Evolutionary conservation across 2,797 vertebrate species (phyloP), one percentile per base, ranked within the genome.

Genomic region (Falco biarmicus): DNA sequence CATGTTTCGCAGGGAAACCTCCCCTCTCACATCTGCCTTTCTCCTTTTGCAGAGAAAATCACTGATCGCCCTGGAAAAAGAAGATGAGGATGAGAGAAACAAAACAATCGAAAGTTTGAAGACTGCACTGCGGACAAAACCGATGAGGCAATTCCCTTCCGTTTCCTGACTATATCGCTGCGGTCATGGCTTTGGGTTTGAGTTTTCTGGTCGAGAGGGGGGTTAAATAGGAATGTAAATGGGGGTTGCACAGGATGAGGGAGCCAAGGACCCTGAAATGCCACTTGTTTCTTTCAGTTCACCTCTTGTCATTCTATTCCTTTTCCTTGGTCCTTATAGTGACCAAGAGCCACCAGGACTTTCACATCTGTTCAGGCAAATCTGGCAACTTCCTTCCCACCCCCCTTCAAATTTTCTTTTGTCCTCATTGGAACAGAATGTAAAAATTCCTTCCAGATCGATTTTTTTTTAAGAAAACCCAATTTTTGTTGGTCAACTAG

Each of bases 91-190:
- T 89, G 99, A 99, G 96, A 99, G 99, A 91, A 99, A 99, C 96
- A 99, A 99, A 98, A 99, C 99, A 31, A 99, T 99, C 1, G 99
- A 99, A 97, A 99, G 99, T 96, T 97, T 99, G 96, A 99, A 99
- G 98, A 99, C 99, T 0, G 99, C 99, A 87, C 98, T 99, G 93
- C 98, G 99, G 97, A 99, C 99, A 1, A 99, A 99, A 93, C 99
- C 99, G 18, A 99, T 99, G 99, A 99, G 99, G 99, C 99, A 97
- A 97, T 87, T 92, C 54, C 54, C 64, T 89, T 83, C n/a, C 13
- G 5, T 77, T 89, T 84, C 50, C 68, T 92, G 69, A 16, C 43
- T 89, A 64, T 70, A 20, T 53, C 8, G 0, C 63, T 1, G 13
- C 0, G 0, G 28, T 50, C 41, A 15, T 48, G 74, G 84, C n/a